Evolutionary conservation across 2,888 invertebrate genomes (phyloP), one percentile per base, ranked within the genome.

Genomic region (Gymnoscelis rufifasciata): DNA sequence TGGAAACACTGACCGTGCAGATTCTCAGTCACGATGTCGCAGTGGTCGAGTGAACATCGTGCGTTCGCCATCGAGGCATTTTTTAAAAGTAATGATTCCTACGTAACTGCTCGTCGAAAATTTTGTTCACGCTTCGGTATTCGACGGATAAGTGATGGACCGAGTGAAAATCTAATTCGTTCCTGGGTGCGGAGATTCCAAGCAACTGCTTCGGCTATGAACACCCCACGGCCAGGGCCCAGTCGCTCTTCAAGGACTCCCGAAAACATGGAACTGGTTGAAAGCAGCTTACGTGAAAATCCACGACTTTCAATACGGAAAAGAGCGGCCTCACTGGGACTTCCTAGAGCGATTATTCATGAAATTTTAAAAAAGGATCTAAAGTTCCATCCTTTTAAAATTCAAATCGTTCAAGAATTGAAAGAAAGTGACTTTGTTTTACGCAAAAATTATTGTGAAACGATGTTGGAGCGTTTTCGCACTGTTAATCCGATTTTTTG

Each of bases 381-480:
- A 11, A 31, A 31, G 31, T 31, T 8, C 8, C 14, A 5, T 5
- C 11, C 31, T 5, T n/a, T 2, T 30, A 30, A 31, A 3, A 14
- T 5, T 30, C 12, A 30, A 30, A 13, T 13, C n/a, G n/a, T 1
- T 15, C 13, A 15, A 8, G 31, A 31, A n/a, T 4, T 14, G 1
- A 31, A 31, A 2, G 10, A 33, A 15, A 15, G n/a, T 15, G 6
- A 1, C 15, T 6, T 26, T 26, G 33, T n/a, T 8, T 13, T 10
- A 33, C 33, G 15, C 15, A 10, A 33, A 10, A 26, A 26, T 53
- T 33, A 50, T 26, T 3, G 56, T 36, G 54, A 51, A 35, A 52
- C 38, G 29, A 56, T 56, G 51, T 56, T 52, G 38, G 28, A 48
- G 39, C 53, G 46, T 38, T 57, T 56, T 50, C 42, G 53, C 3